Percentiles rank a stretch among this genome's conserved stretches.
phyloP scores from a whole-genome alignment of 2,797 vertebrate genomes.

The Lepus oiostolus region DNA sequence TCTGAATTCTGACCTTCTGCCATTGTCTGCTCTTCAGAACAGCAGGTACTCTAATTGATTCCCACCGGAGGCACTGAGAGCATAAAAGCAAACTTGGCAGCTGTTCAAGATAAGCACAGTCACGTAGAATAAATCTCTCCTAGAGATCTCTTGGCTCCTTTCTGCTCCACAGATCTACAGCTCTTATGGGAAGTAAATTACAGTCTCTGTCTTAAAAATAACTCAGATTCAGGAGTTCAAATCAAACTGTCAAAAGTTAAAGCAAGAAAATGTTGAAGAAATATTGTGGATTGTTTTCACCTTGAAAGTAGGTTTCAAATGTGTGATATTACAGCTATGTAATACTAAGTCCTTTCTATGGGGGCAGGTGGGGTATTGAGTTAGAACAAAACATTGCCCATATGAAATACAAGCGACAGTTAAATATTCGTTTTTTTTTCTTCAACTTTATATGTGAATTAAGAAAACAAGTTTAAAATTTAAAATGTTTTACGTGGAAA shows the following conservation, averaged over 20 bases:
- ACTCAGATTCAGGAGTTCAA: slow-evolving; percentile 38
- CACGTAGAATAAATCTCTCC: slow-evolving; percentile 75
- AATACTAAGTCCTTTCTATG: background rate
- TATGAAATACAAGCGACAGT: background rate
- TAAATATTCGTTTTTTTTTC: background rate
- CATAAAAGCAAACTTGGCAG: slow-evolving; percentile 86
- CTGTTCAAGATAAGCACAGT: slow-evolving; percentile 80
- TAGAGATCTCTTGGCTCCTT: slow-evolving; percentile 57
- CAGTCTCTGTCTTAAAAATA: slow-evolving; percentile 38
- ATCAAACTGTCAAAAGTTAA: slow-evolving; percentile 34
- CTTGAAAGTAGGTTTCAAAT: background rate
- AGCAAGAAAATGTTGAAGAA: slow-evolving; percentile 10
- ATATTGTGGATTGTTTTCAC: background rate
- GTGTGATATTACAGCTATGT: background rate
- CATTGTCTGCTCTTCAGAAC: slow-evolving; percentile 75
- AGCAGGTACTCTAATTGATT: slow-evolving; percentile 79
- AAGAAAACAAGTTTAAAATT: slow-evolving; percentile 22
- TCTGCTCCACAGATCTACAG: background rate
- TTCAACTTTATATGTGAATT: slow-evolving; percentile 36
- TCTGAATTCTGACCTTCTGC: slow-evolving; percentile 64
- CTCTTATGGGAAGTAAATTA: slow-evolving; percentile 1
- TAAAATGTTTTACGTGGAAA: background rate
- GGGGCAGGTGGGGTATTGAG: background rate
- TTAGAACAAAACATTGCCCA: slow-evolving; percentile 16
- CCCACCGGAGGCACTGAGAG: slow-evolving; percentile 59